phyloP scores from a whole-genome alignment of 2,113 vertebrate genomes.

The Oncorhynchus tshawytscha region DNA sequence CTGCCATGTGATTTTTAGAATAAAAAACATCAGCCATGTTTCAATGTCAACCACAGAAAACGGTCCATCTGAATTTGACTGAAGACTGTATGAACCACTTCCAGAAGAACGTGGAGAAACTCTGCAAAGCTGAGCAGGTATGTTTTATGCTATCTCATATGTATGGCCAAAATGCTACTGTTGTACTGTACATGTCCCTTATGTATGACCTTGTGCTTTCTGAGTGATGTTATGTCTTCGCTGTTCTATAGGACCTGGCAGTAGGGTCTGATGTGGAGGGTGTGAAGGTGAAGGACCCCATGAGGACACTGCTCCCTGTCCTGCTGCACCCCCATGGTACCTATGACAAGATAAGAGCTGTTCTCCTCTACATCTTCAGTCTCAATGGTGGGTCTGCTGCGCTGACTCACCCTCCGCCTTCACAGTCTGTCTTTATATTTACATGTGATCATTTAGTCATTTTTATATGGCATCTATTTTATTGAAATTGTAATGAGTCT shows the following conservation, averaged over 20 bases:
- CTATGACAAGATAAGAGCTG: constrained; percentile 91
- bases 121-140: constrained; percentile 98
- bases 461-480: not conserved
- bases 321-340: constrained; percentile 81
- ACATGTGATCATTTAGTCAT: not conserved
- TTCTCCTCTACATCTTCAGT: constrained; percentile 96
- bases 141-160: no score
- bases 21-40: not conserved
- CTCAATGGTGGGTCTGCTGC: constrained; percentile 79
- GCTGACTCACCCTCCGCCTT: not conserved
- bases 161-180: not conserved
- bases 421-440: not conserved
- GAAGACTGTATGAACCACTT: constrained; percentile 94
- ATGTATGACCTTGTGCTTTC: no score
- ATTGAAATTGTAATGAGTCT: not conserved
- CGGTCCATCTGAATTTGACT: constrained; percentile 87
- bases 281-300: constrained; percentile 89
- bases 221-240: no score
- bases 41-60: constrained; percentile 79
- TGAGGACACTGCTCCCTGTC: constrained; percentile 94
- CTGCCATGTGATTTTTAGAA: not conserved
- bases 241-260: constrained; percentile 84
- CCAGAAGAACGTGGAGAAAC: constrained; percentile 85
- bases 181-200: no score
- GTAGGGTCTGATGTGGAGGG: constrained; percentile 89